Base-by-base conservation (phyloP, 2,888 invertebrate species). In the Cenopis cana region DNA sequence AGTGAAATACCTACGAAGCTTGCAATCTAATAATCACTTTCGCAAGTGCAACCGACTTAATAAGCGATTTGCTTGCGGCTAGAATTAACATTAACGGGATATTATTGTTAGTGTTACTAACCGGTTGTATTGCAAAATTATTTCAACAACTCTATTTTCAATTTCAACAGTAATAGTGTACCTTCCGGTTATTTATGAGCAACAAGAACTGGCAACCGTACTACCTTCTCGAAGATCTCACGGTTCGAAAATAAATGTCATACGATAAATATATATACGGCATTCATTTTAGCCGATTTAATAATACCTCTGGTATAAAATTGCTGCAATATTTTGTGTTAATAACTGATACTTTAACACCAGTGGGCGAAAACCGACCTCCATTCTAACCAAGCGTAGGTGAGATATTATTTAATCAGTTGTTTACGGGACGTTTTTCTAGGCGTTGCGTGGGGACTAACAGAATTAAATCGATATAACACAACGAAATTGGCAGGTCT, bases 341-440 rank as follows among this genome's bases (percentile, higher is more conserved):
- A 69, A 69, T 73, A 72, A 72, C 55, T 72, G 59, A 52, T 56
- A 54, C 49, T 74, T 85, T 79, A 80, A 79, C 75, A 74, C n/a
- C 79, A 79, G 89, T 90, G 90, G 90, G 91, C 88, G 90, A 86
- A 83, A 81, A 85, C 85, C 74, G 81, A 80, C 84, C 82, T 88
- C 87, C 87, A 88, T 89, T 89, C 88, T 87, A 88, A 89, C 86
- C 84, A 84, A 77, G 89, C 87, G 91, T 91, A 89, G 91, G 90
- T 85, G 88, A 83, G 81, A 82, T 80, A 38, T 41, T 65, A 55
- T 66, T 79, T 81, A 84, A 78, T 77, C 81, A 80, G 80, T 77
- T 82, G 79, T 84, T 84, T 78, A 82, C 78, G 74, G 73, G 72
- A 70, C 74, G 77, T 78, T 72, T 72, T 72, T 76, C 69, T 64